Evolutionary conservation across 2,797 vertebrate genomes (phyloP), one percentile per base, ranked within the genome.

Genomic region (Phalanger gymnotis): DNA sequence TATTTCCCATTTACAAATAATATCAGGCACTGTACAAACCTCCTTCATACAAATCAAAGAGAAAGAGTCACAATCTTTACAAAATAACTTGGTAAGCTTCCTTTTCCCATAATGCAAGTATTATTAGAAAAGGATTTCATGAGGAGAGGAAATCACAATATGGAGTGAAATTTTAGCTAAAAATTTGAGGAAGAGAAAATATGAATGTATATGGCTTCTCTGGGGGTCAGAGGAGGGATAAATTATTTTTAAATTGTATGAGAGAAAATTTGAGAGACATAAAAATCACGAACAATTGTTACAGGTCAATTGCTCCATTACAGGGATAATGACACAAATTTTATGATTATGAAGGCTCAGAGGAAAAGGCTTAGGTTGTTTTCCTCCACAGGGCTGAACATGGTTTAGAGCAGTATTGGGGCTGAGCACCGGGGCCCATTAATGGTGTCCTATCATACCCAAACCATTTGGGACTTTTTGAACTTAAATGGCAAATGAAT

Each of bases 1-100:
- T 98, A 98, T 97, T 98, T 98, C 98, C 98, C 98, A 98, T 98
- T 98, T 99, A 99, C 99, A 99, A 98, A 99, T 98, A 98, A 98
- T 98, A 98, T 98, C 98, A 98, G 98, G 98, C 98, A 98, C 98
- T 97, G 98, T 98, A 99, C 98, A 99, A 98, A 98, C 98, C 98
- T 99, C 99, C 98, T 99, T 99, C 98, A 98, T 98, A 99, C 98
- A 99, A 97, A 97, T 98, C 97, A 98, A 96, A 96, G 90, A 95
- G 91, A 95, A 81, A 93, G 34, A 97, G 92, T 95, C 90, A 94
- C 52, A 93, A 95, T 97, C 98, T 98, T 98, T 98, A 98, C 98
- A 98, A 98, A 98, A 98, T 98, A 87, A 98, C 98, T 98, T 98
- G 95, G 98, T 98, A 98, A 98, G 97, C 98, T 98, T 98, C 98